These are phyloP conservation scores for Callyntrura guangdongensis DNA, from an alignment of 2,888 invertebrate genomes.

Conservation along the genomic window DNA sequence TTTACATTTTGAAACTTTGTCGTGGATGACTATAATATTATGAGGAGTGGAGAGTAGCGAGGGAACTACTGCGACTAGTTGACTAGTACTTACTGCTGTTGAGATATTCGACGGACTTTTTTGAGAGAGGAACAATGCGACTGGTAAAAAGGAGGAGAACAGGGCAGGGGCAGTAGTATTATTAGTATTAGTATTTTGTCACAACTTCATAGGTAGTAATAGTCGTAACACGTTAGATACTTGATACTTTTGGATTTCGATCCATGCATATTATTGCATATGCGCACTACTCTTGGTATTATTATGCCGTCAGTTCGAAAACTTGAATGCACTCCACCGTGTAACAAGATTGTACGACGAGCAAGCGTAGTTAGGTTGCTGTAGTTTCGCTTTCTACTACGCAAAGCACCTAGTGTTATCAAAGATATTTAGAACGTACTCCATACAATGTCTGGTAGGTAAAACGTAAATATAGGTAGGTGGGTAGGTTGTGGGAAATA, in stretches of 20 bases:
- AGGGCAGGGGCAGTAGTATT: neutral
- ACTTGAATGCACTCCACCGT: slow-evolving; percentile 45
- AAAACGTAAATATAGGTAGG: too few relatives aligned
- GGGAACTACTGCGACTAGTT: too few relatives aligned
- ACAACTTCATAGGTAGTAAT: too few relatives aligned
- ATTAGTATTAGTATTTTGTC: neutral
- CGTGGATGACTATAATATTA: too few relatives aligned
- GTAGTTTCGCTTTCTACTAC: neutral
- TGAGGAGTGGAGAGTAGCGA: neutral
- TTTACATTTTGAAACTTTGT: neutral
- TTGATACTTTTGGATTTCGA: neutral
- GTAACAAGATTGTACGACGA: neutral
- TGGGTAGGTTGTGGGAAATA: too few relatives aligned
- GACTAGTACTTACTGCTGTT: too few relatives aligned
- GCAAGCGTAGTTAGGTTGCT: neutral
- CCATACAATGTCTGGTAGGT: neutral
- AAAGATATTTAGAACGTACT: neutral
- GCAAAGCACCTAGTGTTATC: neutral
- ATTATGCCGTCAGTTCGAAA: slow-evolving; percentile 37
- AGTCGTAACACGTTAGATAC: neutral
- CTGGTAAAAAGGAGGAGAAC: neutral
- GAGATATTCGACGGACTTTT: too few relatives aligned
- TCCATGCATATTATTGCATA: slow-evolving; percentile 12
- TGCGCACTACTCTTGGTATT: slow-evolving; percentile 16
- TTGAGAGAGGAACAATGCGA: neutral